Evolutionary conservation across 2,113 vertebrate species (phyloP).

Genomic region (Tachysurus vachellii): DNA sequence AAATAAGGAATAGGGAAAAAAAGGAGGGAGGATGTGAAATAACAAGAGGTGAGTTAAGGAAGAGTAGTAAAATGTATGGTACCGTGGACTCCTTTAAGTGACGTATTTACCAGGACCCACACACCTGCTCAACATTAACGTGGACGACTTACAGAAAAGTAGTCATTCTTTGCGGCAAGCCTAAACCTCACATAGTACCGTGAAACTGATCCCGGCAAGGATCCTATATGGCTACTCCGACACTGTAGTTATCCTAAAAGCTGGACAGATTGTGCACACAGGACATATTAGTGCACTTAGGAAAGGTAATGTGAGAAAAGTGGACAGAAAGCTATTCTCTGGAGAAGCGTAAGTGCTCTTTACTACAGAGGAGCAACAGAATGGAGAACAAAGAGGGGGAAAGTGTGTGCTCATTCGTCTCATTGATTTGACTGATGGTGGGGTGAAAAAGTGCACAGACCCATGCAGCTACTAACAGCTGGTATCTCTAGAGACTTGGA

Average conservation of each 20-base stretch:
- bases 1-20: background rate
- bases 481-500: constrained; percentile 15
- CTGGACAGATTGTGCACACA: constrained; percentile 6
- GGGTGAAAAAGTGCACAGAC: constrained; percentile 38
- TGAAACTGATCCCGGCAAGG: background rate
- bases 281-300: constrained; percentile 40
- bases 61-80: background rate
- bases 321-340: constrained; percentile 19
- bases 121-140: background rate
- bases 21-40: background rate
- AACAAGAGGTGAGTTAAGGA: background rate
- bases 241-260: constrained; percentile 7
- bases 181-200: background rate
- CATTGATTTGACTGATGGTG: constrained; percentile 58
- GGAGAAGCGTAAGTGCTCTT: constrained; percentile 21
- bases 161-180: background rate
- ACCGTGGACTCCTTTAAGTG: background rate
- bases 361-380: background rate
- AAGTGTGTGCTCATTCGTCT: constrained; percentile 25
- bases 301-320: constrained; percentile 42
- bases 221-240: background rate
- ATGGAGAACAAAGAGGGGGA: background rate
- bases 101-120: background rate
- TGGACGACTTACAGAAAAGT: background rate
- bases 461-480: constrained; percentile 42